Evolutionary conservation across 2,888 invertebrate species (phyloP).

Genomic region (Cheilosia scutellata): DNA sequence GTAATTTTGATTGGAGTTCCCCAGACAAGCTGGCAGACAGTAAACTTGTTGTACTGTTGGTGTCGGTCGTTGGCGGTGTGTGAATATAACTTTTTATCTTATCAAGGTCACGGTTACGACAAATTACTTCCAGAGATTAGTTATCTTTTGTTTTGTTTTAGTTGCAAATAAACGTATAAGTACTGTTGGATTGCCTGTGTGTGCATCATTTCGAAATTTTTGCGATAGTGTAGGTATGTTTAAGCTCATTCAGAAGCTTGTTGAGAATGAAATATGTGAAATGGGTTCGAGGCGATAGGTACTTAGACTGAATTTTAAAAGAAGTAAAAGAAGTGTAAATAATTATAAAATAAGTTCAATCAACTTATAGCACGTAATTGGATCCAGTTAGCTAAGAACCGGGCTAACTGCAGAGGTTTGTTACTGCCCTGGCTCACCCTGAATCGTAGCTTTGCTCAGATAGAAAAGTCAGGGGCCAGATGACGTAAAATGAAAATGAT

Average conservation of each 20-base stretch:
- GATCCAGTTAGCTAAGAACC: no score
- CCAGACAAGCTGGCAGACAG: constrained; percentile 56
- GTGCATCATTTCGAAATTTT: constrained; percentile 16
- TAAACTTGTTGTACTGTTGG: constrained; percentile 17
- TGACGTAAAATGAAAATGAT: no score
- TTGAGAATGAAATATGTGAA: constrained; percentile 8
- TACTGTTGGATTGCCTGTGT: constrained; percentile 1
- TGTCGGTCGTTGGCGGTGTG: background rate
- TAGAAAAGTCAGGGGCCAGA: no score
- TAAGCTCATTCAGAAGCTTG: constrained; percentile 26
- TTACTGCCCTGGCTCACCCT: no score
- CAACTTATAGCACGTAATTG: no score
- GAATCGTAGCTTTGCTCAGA: no score
- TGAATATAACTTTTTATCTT: constrained; percentile 63
- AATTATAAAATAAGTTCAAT: no score
- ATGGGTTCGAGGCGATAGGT: background rate
- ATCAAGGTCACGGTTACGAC: constrained; percentile 72
- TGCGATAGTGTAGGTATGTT: constrained; percentile 32
- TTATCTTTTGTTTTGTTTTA: constrained; percentile 58
- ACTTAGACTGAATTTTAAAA: background rate
- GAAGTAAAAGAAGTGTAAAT: no score
- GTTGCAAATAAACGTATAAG: constrained; percentile 37
- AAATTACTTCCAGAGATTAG: constrained; percentile 65
- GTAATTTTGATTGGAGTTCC: constrained; percentile 40
- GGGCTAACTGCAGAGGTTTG: no score